A percentile compares a stretch with the other conserved stretches of the same genome.
Evolutionary conservation across 2,113 vertebrate species (phyloP).

Genomic region (Stigmatopora nigra): DNA sequence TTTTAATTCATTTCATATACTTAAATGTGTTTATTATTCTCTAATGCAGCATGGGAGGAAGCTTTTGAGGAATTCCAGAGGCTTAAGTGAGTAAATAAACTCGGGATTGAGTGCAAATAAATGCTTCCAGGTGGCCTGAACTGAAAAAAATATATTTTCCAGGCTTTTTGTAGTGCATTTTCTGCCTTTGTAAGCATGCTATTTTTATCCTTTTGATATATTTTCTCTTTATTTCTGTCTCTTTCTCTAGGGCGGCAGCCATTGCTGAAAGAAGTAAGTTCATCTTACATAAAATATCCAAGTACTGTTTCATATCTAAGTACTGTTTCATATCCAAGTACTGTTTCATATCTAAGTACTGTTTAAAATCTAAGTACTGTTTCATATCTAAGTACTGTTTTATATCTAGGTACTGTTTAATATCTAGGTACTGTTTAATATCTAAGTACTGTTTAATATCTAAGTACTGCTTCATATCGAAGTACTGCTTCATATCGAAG

Average conservation of each 20-base stretch:
- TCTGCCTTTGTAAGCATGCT: conserved; percentile 39
- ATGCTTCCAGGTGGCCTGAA: conserved; percentile 21
- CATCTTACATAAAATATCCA: conserved; percentile 25
- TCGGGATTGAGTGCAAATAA: conserved; percentile 14
- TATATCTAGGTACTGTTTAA: too few species aligned
- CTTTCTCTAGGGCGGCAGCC: conserved; percentile 81
- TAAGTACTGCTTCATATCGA: too few species aligned
- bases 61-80: conserved; percentile 96
- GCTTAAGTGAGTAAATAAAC: conserved; percentile 85
- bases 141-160: conserved; percentile 18
- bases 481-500: too few species aligned
- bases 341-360: too few species aligned
- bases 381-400: too few species aligned
- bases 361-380: too few species aligned
- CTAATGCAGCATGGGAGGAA: conserved; percentile 80
- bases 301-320: too few species aligned
- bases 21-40: conserved; percentile 7
- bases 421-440: too few species aligned
- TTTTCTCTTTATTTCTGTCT: conserved; percentile 40
- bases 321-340: too few species aligned
- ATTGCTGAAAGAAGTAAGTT: conserved; percentile 97
- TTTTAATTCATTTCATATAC: neutral
- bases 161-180: conserved; percentile 35
- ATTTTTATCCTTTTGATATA: conserved; percentile 45
- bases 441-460: too few species aligned